These are phyloP conservation scores for Pteronura brasiliensis DNA, from an alignment of 2,113 vertebrate species.

Conservation along the genomic window DNA sequence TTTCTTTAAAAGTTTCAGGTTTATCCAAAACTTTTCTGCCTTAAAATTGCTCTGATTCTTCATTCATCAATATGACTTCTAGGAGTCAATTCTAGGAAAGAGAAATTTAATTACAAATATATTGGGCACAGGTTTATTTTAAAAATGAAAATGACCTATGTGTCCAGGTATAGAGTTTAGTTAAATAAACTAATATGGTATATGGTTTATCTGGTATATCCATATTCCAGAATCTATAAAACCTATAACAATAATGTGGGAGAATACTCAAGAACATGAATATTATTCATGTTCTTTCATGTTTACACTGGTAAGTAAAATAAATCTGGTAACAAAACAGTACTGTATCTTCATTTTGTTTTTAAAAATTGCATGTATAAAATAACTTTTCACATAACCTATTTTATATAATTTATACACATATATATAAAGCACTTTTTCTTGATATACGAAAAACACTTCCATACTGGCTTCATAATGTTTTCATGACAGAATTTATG, in stretches of 20 bases:
- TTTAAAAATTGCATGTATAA: not conserved
- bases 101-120: not conserved
- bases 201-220: not conserved
- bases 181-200: not conserved
- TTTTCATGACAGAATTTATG: not conserved
- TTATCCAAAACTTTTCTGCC: not conserved
- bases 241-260: not conserved
- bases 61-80: not conserved
- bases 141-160: not conserved
- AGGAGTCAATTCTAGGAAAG: not conserved
- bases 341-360: not conserved
- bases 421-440: not conserved
- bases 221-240: not conserved
- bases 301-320: not conserved
- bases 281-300: not conserved
- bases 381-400: not conserved
- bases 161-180: not conserved
- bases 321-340: not conserved
- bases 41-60: not conserved
- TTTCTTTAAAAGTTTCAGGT: not conserved
- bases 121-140: not conserved
- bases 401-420: not conserved
- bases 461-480: not conserved
- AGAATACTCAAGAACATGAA: not conserved
- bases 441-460: not conserved